phyloP scores from a whole-genome alignment of 2,888 invertebrate genomes.

The Limnephilus lunatus region DNA sequence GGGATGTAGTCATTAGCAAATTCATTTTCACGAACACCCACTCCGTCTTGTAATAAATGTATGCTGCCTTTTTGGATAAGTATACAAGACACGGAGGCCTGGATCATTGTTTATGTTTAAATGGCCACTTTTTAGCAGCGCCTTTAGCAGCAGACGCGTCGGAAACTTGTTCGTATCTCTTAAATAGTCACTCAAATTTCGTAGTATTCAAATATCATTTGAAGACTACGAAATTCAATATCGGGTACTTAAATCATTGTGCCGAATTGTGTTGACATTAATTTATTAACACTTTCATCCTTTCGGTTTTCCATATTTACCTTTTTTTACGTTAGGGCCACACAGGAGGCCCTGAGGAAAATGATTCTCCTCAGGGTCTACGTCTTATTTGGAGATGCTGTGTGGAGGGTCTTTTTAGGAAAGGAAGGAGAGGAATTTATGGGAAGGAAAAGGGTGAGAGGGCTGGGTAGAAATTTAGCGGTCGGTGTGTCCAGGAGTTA shows the following conservation, averaged over 20 bases:
- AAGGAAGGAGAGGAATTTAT: no score
- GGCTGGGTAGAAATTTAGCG: no score
- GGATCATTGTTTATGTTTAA: background rate
- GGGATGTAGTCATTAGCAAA: slow-evolving; percentile 5
- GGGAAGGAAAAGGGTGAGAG: no score
- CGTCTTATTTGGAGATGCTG: no score
- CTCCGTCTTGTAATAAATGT: background rate
- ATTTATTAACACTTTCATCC: background rate
- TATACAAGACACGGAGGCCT: background rate
- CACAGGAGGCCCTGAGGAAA: no score
- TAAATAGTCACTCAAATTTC: no score
- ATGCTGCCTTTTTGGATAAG: background rate
- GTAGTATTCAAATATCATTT: background rate
- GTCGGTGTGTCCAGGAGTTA: no score
- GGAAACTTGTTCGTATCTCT: no score
- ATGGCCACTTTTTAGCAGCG: background rate
- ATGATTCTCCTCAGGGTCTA: no score
- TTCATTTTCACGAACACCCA: background rate
- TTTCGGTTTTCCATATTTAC: background rate
- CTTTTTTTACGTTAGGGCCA: background rate
- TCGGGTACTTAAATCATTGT: background rate
- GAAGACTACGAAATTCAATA: no score
- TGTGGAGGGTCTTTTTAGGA: no score
- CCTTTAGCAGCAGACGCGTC: no score
- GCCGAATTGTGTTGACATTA: background rate